Base-by-base conservation (phyloP, 2,888 invertebrate genomes). In the Disparrhopalites patrizii region DNA sequence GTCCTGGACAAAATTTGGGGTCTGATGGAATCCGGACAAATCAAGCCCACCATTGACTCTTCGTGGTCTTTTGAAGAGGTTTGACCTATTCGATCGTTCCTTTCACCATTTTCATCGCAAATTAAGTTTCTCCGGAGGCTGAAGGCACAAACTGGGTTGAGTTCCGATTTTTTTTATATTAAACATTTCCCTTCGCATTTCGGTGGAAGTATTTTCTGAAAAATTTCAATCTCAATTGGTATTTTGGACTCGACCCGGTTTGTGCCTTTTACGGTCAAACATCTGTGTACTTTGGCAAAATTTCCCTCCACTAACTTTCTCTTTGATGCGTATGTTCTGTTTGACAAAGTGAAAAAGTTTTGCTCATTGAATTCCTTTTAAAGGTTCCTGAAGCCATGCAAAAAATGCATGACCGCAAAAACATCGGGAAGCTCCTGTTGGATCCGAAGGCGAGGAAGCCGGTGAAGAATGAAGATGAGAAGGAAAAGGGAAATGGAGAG, bases 401-500 rank as follows among this genome's bases (percentile, higher is more conserved):
- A 80, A 91, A 90, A 80, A 89, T 93, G 87, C 92, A 92, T 80
- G 92, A 92, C 77, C 87, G 91, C 77, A 91, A 91, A 81, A 93
- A 93, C 81, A 86, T 93, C 76, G 93, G 93, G 64, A 93, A 93
- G 80, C 85, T 93, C 52, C 85, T 93, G 51, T 81, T 93, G 70
- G 91, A 92, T 78, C 91, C 91, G 7, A 62, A 63, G 38, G 61
- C 78, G 90, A 91, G 36, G 52, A 67, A 55, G 28, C 47, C 43
- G 3, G 64, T 56, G 28, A 51, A 62, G 28, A 52, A 36, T 28
- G 33, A 31, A 5, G 61, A 25, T 25, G 43, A 38, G 25, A 23
- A 23, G 15, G 38, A 28, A 8, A 56, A 27, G 8, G 63, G 36
- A 18, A 40, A 23, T 30, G 33, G 30, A 5, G 55, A 52, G 5